Conservation (phyloP, 1,140 invertebrate genomes). For the Arion vulgaris region DNA sequence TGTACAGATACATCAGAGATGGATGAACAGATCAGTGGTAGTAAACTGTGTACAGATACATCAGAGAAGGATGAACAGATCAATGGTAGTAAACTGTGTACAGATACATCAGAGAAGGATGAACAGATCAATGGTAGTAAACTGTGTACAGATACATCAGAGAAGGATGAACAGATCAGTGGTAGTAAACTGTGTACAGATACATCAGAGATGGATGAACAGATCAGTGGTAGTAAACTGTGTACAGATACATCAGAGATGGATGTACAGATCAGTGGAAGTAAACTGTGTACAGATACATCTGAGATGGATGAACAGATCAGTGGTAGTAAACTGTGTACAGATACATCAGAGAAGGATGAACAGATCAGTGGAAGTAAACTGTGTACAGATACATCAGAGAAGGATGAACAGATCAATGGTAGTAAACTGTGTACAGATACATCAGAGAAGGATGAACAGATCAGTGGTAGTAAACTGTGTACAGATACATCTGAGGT, state of each 20-base stretch:
- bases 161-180: background rate
- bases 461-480: background rate
- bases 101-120: too few species aligned
- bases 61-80: background rate
- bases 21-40: background rate
- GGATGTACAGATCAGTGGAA: background rate
- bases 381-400: too few species aligned
- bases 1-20: too few species aligned
- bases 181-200: too few species aligned
- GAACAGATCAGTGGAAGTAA: background rate
- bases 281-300: too few species aligned
- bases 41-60: background rate
- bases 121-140: background rate
- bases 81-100: too few species aligned
- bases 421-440: background rate
- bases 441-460: background rate
- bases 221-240: background rate
- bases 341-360: background rate
- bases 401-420: background rate
- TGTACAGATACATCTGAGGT: too few species aligned
- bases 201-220: too few species aligned
- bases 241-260: background rate
- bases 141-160: background rate
- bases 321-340: background rate
- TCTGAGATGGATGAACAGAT: background rate